These are phyloP conservation scores for Amblyteles armatorius DNA, from an alignment of 2,888 invertebrate species.

Conservation along the genomic window DNA sequence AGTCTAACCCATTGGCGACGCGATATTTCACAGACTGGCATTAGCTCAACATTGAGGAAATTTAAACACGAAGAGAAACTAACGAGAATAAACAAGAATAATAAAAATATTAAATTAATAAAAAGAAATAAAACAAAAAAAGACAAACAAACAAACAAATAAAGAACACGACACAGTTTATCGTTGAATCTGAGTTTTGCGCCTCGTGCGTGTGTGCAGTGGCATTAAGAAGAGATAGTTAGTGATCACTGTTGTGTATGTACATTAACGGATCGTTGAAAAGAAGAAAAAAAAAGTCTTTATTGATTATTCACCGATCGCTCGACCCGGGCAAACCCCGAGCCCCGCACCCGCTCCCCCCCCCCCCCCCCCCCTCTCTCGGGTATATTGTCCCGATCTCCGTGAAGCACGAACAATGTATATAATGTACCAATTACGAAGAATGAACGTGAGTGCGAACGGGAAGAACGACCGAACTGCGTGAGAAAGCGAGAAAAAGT, in stretches of 20 bases:
- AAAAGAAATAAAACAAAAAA: conserved; percentile 44
- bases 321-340: conserved; percentile 71
- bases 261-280: conserved; percentile 74
- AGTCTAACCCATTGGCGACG: conserved; percentile 69
- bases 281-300: conserved; percentile 45
- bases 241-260: conserved; percentile 76
- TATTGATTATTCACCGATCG: conserved; percentile 70
- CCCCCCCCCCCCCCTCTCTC: conserved; percentile 28
- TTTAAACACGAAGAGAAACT: conserved; percentile 41
- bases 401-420: conserved; percentile 67
- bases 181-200: conserved; percentile 78
- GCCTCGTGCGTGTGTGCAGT: conserved; percentile 82
- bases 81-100: conserved; percentile 31
- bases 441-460: conserved; percentile 56
- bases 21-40: conserved; percentile 83
- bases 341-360: conserved; percentile 18
- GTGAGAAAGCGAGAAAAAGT: conserved; percentile 47
- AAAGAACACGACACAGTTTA: conserved; percentile 77
- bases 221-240: conserved; percentile 77
- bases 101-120: conserved; percentile 24
- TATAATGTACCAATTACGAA: conserved; percentile 68
- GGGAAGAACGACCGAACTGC: conserved; percentile 29
- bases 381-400: conserved; percentile 51
- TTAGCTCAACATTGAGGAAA: conserved; percentile 69
- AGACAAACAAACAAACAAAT: conserved; percentile 57